These are phyloP conservation scores for Etia nguti DNA, from an alignment of 2,113 vertebrate species.

Conservation along the genomic window DNA sequence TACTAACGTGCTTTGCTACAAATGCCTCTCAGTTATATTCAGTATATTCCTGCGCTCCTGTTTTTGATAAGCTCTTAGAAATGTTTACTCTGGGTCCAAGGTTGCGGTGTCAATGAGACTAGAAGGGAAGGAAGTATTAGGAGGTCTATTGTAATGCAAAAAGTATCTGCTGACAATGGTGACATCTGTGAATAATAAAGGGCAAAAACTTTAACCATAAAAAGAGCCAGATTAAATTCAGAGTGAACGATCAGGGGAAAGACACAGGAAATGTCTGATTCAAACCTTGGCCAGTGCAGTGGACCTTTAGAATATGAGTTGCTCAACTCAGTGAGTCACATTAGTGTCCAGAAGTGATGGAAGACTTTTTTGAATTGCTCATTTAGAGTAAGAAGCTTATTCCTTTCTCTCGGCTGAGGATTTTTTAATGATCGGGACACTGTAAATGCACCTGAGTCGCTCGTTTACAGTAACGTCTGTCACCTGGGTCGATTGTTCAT, in stretches of 20 bases:
- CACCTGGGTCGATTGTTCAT: not conserved
- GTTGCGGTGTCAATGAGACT: not conserved
- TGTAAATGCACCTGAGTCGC: rapidly evolving
- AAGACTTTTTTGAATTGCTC: not conserved
- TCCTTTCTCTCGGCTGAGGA: rapidly evolving
- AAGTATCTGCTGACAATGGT: not conserved
- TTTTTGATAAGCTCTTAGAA: not conserved
- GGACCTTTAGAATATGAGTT: not conserved
- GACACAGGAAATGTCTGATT: not conserved
- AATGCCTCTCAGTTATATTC: not conserved
- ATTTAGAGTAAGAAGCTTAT: not conserved
- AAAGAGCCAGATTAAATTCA: not conserved
- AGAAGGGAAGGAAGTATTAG: not conserved
- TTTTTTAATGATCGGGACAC: not conserved
- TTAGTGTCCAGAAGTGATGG: not conserved
- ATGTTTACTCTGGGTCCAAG: not conserved
- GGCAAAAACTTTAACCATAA: not conserved
- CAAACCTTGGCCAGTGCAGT: not conserved
- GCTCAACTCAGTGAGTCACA: not conserved
- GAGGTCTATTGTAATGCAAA: not conserved
- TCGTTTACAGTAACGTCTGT: not conserved
- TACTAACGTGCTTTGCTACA: not conserved
- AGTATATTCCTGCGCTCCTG: not conserved
- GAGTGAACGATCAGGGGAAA: not conserved
- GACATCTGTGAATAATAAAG: not conserved